Percentiles rank a stretch among this genome's conserved stretches.
Evolutionary conservation across 2,113 vertebrate genomes (phyloP).

Genomic region (Rhinopomastus cyanomelas): DNA sequence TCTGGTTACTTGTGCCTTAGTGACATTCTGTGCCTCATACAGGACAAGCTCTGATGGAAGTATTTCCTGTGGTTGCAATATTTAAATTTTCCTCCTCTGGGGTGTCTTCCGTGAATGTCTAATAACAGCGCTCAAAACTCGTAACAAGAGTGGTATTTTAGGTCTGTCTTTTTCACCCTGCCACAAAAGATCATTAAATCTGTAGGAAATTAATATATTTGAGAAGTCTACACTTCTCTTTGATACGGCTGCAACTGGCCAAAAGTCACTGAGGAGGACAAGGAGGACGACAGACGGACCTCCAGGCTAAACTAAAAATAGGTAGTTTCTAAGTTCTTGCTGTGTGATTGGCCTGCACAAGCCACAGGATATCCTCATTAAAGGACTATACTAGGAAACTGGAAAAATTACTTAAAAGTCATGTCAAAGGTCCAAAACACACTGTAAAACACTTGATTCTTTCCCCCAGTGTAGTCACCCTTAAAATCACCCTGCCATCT

Average conservation of each 20-base stretch:
- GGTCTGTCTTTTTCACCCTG: not conserved
- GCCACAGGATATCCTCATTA: not conserved
- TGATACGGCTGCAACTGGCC: not conserved
- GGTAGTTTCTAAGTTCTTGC: not conserved
- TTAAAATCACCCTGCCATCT: not conserved
- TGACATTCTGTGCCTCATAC: not conserved
- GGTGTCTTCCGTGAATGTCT: not conserved
- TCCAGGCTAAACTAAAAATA: not conserved
- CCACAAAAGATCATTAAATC: not conserved
- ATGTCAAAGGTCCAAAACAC: not conserved
- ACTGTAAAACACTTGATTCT: not conserved
- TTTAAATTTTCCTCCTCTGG: not conserved
- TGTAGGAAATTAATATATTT: not conserved
- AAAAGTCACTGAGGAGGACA: not conserved
- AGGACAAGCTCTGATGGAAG: not conserved
- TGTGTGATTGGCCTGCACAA: not conserved
- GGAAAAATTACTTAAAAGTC: not conserved
- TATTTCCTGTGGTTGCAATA: not conserved
- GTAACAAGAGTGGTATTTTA: not conserved
- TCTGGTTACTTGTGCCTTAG: not conserved
- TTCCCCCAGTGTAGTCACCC: not conserved
- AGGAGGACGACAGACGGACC: not conserved
- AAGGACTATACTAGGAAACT: not conserved
- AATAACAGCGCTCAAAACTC: not conserved
- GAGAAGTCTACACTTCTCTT: not conserved